A percentile compares a stretch with the other conserved stretches of the same genome.
phyloP scores from a whole-genome alignment of 2,797 vertebrate species.

The Oryzias sinensis region DNA sequence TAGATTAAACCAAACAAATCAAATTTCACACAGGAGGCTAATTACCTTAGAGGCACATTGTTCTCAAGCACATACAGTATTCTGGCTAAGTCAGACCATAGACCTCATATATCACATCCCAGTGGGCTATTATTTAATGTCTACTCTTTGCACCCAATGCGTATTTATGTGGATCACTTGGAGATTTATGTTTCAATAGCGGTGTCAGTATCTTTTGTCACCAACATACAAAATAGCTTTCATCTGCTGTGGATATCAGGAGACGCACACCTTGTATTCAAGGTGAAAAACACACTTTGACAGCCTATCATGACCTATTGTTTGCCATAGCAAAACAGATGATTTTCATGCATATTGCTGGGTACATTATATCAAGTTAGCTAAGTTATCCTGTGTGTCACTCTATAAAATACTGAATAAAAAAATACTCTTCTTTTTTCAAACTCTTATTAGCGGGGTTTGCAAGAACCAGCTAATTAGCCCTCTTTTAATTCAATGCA shows the following conservation, averaged over 20 bases:
- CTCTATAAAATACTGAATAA: conserved; percentile 4
- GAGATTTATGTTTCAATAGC: conserved; percentile 4
- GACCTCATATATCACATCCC: not conserved
- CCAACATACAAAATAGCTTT: not conserved
- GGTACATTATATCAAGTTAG: not conserved
- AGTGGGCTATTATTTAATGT: conserved; percentile 2
- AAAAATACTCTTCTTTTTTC: conserved; percentile 9
- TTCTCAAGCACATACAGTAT: conserved; percentile 15
- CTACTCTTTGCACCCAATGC: conserved; percentile 7
- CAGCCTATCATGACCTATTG: conserved; percentile 3
- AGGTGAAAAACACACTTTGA: not conserved
- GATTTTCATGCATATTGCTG: no score
- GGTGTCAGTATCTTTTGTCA: conserved; percentile 6
- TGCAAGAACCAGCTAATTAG: not conserved
- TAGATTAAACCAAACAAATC: conserved; percentile 56
- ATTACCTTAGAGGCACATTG: conserved; percentile 39
- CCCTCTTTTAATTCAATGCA: conserved; percentile 15
- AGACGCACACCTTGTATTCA: conserved; percentile 6
- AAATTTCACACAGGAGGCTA: conserved; percentile 43
- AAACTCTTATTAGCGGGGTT: not conserved
- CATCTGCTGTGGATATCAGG: conserved; percentile 5
- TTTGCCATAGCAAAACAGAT: no score
- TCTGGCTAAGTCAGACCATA: conserved; percentile 17
- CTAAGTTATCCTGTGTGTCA: not conserved
- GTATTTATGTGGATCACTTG: not conserved